Evolutionary conservation across 2,113 vertebrate species (phyloP), one percentile per base, ranked within the genome.

Genomic region (Solea solea): DNA sequence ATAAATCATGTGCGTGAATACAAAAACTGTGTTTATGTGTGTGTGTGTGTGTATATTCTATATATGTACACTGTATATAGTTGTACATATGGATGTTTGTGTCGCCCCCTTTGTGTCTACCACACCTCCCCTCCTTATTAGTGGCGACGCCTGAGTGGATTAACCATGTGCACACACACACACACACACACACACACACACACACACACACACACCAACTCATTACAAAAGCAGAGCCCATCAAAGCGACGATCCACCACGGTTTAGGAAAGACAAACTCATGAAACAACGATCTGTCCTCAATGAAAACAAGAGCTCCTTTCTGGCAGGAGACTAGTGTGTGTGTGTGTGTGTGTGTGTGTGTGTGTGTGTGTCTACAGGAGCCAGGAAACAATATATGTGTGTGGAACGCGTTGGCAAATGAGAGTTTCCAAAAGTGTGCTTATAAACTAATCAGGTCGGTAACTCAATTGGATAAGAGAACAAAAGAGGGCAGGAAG

Each of bases 91-190:
- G 74, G 78, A 87, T 88, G 76, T 79, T 54, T 25, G 40, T 57
- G 69, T 83, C 67, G 55, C 61, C 72, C 59, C 74, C 73, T 75
- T 49, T 54, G 44, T 64, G 84, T 88, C 79, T 81, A 84, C 65
- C 56, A 79, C 83, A 82, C 74, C 85, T 84, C 86, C 78, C 65
- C 44, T 80, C 84, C 86, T 90, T 83, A 82, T 92, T 91, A 91
- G 76, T 58, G 45, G 51, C 55, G 76, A 90, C 75, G 88, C 90
- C 89, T 89, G 83, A 69, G 46, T 82, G 87, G 89, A 91, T 93
- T 91, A 91, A 84, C 85, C 75, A 46, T 71, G 80, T 13, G 28
- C 39, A 39, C 12, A 9, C 28, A 44, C 65, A 34, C 42, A 2
- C 57, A 48, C 27, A 8, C n/a, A 54, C 54, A 53, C 50, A 13